A percentile compares a stretch with the other conserved stretches of the same genome.
Evolutionary conservation across 2,797 vertebrate species (phyloP).

Genomic region (Lagorchestes hirsutus): DNA sequence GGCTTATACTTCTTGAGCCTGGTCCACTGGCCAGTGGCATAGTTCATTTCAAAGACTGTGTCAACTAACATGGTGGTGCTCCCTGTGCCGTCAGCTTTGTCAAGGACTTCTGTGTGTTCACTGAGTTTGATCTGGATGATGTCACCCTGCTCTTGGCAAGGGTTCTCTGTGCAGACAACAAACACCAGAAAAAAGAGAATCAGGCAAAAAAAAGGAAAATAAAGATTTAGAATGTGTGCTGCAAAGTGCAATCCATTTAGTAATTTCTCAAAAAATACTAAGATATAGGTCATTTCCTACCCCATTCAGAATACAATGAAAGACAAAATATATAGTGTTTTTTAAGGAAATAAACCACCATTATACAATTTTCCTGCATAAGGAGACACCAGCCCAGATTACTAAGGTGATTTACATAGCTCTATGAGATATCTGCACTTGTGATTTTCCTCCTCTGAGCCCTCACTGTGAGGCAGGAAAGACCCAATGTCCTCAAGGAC

Average conservation of each 20-base stretch:
- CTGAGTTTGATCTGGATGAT: conserved; percentile 99
- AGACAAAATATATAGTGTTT: neutral
- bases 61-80: conserved; percentile 99
- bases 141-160: conserved; percentile 98
- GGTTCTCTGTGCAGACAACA: conserved; percentile 91
- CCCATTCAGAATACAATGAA: neutral
- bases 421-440: neutral
- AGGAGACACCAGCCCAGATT: neutral
- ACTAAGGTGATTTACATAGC: neutral
- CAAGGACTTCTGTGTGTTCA: conserved; percentile 96
- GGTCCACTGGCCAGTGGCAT: conserved; percentile 99
- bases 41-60: conserved; percentile 99
- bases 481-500: neutral
- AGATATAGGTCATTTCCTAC: neutral
- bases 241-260: neutral
- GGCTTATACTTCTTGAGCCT: conserved; percentile 99
- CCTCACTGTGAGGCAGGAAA: neutral
- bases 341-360: neutral
- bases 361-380: neutral
- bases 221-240: neutral
- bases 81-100: conserved; percentile 97
- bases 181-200: neutral
- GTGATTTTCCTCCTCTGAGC: neutral
- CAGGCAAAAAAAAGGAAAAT: neutral
- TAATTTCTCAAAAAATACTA: neutral